Evolutionary conservation across 2,888 invertebrate genomes (phyloP).

Genomic region (Agonopterix arenella): DNA sequence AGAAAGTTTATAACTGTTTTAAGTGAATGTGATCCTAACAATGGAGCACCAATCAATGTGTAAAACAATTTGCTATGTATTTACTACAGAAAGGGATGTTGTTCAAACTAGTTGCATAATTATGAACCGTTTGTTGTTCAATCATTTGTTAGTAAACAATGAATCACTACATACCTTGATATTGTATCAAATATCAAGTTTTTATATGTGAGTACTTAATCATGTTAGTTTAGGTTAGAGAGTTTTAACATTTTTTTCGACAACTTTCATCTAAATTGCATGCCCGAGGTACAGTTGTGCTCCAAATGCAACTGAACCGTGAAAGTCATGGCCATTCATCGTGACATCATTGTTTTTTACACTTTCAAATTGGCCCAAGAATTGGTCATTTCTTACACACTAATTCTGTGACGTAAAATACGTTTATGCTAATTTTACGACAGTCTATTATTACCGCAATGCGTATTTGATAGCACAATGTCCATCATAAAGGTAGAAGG

Average conservation of each 20-base stretch:
- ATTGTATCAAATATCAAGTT: too few species aligned
- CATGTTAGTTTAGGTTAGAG: background rate
- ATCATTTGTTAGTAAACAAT: constrained; percentile 22
- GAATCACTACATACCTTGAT: constrained; percentile 18
- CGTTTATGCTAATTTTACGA: constrained; percentile 5
- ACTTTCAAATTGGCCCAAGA: constrained; percentile 59
- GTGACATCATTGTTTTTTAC: constrained; percentile 70
- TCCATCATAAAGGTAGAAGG: constrained; percentile 26
- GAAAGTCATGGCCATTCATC: constrained; percentile 70
- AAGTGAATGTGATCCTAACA: too few species aligned
- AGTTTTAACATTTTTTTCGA: constrained; percentile 49
- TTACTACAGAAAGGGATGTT: too few species aligned
- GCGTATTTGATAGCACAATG: constrained; percentile 20
- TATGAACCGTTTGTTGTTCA: background rate
- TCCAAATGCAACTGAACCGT: constrained; percentile 73
- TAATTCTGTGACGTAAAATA: constrained; percentile 7
- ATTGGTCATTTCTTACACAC: constrained; percentile 15
- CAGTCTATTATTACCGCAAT: constrained; percentile 9
- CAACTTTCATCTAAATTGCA: constrained; percentile 64
- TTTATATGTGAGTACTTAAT: background rate
- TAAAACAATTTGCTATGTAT: too few species aligned
- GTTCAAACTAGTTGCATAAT: too few species aligned
- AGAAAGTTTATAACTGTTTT: too few species aligned
- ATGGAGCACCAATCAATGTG: too few species aligned
- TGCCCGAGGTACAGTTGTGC: constrained; percentile 62